phyloP scores from a whole-genome alignment of 2,888 invertebrate genomes.

The Torymus auratus region DNA sequence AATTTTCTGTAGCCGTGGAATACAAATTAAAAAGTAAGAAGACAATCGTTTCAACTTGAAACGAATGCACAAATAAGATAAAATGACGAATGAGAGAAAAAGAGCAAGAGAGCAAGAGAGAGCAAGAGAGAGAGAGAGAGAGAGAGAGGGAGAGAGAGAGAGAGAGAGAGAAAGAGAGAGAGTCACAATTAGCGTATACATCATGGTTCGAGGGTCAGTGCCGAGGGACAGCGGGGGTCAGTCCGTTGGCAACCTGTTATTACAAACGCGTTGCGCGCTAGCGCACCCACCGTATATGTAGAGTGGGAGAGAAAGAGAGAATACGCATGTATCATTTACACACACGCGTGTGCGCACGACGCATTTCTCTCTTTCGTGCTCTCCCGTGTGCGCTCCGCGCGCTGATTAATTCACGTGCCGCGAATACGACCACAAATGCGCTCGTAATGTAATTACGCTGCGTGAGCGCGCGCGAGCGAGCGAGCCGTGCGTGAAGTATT shows the following conservation, averaged over 20 bases:
- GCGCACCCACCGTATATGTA: not conserved
- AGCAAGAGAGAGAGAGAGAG: too few relatives aligned
- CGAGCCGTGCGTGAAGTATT: constrained; percentile 15
- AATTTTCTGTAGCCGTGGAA: not conserved
- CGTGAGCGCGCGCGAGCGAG: not conserved
- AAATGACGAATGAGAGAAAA: not conserved
- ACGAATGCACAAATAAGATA: not conserved
- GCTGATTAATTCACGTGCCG: constrained; percentile 71
- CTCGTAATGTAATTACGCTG: constrained; percentile 19
- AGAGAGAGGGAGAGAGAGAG: constrained; percentile 19
- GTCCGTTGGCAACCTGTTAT: constrained; percentile 72
- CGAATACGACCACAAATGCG: constrained; percentile 7
- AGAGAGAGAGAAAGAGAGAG: constrained; percentile 60
- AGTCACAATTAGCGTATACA: constrained; percentile 74
- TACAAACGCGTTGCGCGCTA: constrained; percentile 65
- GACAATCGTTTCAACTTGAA: constrained; percentile 17
- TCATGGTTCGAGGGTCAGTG: constrained; percentile 68
- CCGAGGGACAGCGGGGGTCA: too few relatives aligned
- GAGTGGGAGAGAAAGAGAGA: constrained; percentile 22
- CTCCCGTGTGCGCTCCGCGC: constrained; percentile 59
- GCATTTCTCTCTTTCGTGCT: not conserved
- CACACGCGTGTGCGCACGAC: constrained; percentile 51
- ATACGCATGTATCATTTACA: constrained; percentile 70
- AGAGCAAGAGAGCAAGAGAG: constrained; percentile 31
- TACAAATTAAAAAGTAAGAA: constrained; percentile 11